Evolutionary conservation across 2,113 vertebrate species (phyloP).

Genomic region (Grammomys surdaster): DNA sequence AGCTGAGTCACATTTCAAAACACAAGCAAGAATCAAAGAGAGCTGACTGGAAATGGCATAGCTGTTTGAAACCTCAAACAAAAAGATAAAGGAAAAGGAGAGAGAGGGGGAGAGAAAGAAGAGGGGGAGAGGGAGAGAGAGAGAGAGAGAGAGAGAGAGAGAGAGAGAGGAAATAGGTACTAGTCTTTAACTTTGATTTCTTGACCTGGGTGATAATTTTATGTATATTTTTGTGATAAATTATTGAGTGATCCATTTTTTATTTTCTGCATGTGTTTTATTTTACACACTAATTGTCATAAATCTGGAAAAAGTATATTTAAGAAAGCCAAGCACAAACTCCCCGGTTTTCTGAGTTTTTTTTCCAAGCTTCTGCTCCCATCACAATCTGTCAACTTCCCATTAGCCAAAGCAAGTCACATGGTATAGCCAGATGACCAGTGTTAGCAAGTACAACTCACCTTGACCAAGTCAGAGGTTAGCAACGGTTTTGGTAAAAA

Average conservation of each 20-base stretch:
- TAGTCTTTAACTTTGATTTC: background rate
- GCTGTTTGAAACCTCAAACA: background rate
- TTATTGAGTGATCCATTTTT: background rate
- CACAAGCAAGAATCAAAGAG: background rate
- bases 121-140: no score
- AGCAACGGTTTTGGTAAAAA: background rate
- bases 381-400: background rate
- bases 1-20: background rate
- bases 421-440: background rate
- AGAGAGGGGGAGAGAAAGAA: no score
- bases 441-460: background rate
- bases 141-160: no score
- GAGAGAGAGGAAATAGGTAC: background rate
- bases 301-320: background rate
- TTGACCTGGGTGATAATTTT: background rate
- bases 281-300: background rate
- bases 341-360: background rate
- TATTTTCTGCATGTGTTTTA: background rate
- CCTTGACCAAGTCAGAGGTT: background rate
- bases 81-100: no score
- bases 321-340: background rate
- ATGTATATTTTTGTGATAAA: background rate
- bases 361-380: background rate
- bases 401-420: background rate
- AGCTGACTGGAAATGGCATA: background rate